Base-by-base conservation (phyloP, 1,140 invertebrate species). In the Carcinoscorpius rotundicauda region DNA sequence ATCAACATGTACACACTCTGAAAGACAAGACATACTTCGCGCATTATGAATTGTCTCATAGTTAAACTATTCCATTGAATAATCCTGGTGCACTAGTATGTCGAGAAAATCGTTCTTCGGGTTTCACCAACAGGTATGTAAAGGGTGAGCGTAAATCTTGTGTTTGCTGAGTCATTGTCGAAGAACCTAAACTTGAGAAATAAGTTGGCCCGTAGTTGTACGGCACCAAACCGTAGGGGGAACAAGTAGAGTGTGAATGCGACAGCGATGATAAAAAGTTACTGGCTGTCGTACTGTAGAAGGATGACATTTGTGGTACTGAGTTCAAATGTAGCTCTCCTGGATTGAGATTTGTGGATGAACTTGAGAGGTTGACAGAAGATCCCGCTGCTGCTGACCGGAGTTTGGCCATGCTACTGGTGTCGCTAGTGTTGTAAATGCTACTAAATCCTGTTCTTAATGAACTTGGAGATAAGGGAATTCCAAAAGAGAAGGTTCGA, bases 101-200 rank as follows among this genome's bases (percentile, higher is more conserved):
- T 3, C 53, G 6, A 55, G 53, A 6, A n/a, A 55, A 55, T n/a
- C 53, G 6, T n/a, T 55, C 53, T 55, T 68, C 67, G 6, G 67
- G 67, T 61, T 68, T 68, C 8, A 68, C 67, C 49, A 68, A 68
- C 29, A 68, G 48, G 56, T 68, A 68, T 5, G 67, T 59, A n/a
- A 65, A 68, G 4, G 66, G 66, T 4, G 66, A 65, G 56, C 66
- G 52, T 68, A 64, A 10, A 55, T 8, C 6, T n/a, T 55, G 53
- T 8, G 53, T 8, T n/a, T 55, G 53, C 53, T 55, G 53, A 3
- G 53, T 6, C 6, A n/a, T n/a, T 6, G 6, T n/a, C 6, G 53
- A 55, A 8, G 53, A 55, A 8, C 53, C 53, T 6, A 8, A 8
- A n/a, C 6, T n/a, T 6, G 53, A 55, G n/a, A 55, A 55, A n/a